Evolutionary conservation across 2,113 vertebrate genomes (phyloP), one percentile per base, ranked within the genome.

Genomic region (Cinclus mexicanus): DNA sequence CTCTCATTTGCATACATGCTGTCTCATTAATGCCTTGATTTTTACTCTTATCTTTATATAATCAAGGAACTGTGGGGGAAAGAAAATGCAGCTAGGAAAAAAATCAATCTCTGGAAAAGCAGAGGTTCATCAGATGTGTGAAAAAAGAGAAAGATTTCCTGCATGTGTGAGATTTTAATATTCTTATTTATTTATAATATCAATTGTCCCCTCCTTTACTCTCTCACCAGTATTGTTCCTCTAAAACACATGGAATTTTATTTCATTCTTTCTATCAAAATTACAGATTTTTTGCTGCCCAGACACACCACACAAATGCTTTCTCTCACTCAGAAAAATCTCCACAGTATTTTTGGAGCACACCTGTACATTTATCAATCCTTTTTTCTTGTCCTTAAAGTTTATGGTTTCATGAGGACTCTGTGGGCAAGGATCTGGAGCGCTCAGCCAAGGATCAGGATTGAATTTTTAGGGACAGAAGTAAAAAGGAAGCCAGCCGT

Each of bases 1-100:
- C 11, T 41, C 23, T 74, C 7, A 4, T 89, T 79, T 72, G 6
- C 9, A 26, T 0, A 0, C 1, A 2, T 0, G 0, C 9, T 65
- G 2, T 53, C 46, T 65, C 55, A 39, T 60, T 65, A 72, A n/a
- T 47, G 24, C 10, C 56, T 80, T 69, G 49, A 63, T 31, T 7
- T 93, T 65, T 33, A 61, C 7, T 37, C 29, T 80, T 69, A 65
- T 8, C 7, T 86, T 67, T 69, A 29, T 31, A 31, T 26, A 57
- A 7, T 37, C 13, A 80, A 89, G 59, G 26, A 77, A 46, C 0
- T 12, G 5, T 4, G 5, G 4, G 17, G 6, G 3, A 14, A 15
- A 18, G 20, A 41, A 31, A 50, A 68, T 16, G 3, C 14, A 41
- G 2, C 41, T 37, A 64, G 26, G 24, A n/a, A 69, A 80, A 46